phyloP scores from a whole-genome alignment of 2,113 vertebrate species.

The Oryzias woworae region DNA sequence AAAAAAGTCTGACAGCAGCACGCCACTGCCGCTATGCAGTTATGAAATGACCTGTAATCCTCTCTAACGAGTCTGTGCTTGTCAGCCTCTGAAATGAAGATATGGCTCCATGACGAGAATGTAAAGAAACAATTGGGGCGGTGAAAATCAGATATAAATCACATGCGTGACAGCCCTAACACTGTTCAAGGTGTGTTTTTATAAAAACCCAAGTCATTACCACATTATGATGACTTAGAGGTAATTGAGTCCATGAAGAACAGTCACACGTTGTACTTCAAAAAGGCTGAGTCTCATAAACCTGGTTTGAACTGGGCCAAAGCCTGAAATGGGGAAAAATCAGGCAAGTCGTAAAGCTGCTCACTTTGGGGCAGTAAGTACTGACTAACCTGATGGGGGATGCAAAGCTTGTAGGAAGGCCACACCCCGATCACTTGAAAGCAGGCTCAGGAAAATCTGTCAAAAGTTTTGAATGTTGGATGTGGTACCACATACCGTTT shows the following conservation, averaged over 20 bases:
- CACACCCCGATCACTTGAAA: no score
- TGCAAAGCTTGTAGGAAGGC: no score
- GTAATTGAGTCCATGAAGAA: constrained; percentile 5
- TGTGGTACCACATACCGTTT: no score
- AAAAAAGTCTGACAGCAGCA: constrained; percentile 36
- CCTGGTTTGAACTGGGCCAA: no score
- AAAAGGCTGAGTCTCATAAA: no score
- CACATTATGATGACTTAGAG: constrained; percentile 39
- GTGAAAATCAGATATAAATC: constrained; percentile 39
- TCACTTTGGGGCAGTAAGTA: no score
- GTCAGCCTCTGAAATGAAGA: constrained; percentile 34
- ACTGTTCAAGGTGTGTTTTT: constrained; percentile 36
- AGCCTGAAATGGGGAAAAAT: no score
- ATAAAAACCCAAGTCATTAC: constrained; percentile 48
- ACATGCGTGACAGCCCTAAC: constrained; percentile 46
- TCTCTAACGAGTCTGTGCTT: constrained; percentile 30
- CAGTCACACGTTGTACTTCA: neutral
- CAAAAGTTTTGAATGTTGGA: no score
- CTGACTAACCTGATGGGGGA: no score
- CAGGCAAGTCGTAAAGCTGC: no score
- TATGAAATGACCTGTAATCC: constrained; percentile 19
- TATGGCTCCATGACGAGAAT: constrained; percentile 36
- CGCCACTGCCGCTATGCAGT: constrained; percentile 3
- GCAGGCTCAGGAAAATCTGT: no score
- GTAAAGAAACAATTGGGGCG: constrained; percentile 39